Base-by-base conservation (phyloP, 2,888 invertebrate genomes). In the Lathronympha strigana region DNA sequence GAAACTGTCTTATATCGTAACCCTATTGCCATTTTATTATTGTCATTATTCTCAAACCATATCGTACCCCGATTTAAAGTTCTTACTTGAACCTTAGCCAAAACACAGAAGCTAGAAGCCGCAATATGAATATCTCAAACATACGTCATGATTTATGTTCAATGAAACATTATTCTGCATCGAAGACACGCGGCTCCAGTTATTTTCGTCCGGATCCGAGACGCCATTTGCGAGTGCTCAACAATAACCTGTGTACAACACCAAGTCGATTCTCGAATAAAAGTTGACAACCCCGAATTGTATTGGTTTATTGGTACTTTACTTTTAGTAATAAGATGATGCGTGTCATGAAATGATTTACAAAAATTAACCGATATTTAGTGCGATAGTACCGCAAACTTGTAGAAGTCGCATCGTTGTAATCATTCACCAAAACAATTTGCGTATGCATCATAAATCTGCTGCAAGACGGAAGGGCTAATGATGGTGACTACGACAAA, bases 141-240 rank as follows among this genome's bases (percentile, higher is more conserved):
- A 21, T 38, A 58, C 21, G 36, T 60, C 45, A 33, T 23, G 23
- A 60, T 36, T 23, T 23, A 60, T 36, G 58, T 49, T 25, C 25
- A 47, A 58, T 33, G 47, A 47, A 58, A 58, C 45, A 58, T 57
- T 57, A 57, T 58, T 58, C 43, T 47, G 55, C 54, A 23, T 40
- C 23, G 40, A 40, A 57, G 28, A 57, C 25, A 55, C 40, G 40
- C 55, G 19, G 55, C 17, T 13, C 43, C 43, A 21, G 57, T 31
- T 57, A 57, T 57, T 57, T 57, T 57, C 45, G 57, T 57, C 15
- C 15, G 40, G 15, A 55, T 17, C 36, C 38, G 43, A 17, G 40
- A 43, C 57, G 57, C 57, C 57, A 57, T 57, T 57, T 57, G 57
- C 43, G 45, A 57, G n/a, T 45, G 43, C 31, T 28, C 28, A 57